Percentiles rank a stretch among this genome's conserved stretches.
Evolutionary conservation across 2,797 vertebrate species (phyloP).

Genomic region (Podargus strigoides): DNA sequence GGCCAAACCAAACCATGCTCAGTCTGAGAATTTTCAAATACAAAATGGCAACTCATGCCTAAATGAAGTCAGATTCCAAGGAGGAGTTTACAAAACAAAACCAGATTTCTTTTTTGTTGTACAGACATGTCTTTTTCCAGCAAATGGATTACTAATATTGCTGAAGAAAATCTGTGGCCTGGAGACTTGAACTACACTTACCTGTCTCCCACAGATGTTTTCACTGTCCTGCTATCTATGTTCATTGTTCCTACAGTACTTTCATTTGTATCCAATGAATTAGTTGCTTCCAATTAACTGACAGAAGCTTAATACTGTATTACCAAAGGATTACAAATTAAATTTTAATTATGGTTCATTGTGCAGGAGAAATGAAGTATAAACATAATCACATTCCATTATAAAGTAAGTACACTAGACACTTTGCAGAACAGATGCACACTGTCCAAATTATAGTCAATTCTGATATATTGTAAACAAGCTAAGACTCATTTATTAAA

Average conservation of each 20-base stretch:
- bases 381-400: conserved; percentile 60
- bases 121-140: neutral
- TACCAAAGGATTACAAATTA: conserved; percentile 60
- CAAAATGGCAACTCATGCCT: neutral
- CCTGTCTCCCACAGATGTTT: neutral
- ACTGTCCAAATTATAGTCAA: conserved; percentile 54
- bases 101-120: too few relatives aligned
- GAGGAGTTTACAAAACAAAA: neutral
- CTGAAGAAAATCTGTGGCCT: neutral
- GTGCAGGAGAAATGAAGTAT: conserved; percentile 54
- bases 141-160: neutral
- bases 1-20: neutral
- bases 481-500: conserved; percentile 56
- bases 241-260: neutral
- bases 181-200: neutral
- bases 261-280: conserved; percentile 40
- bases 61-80: neutral
- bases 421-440: conserved; percentile 48
- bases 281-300: conserved; percentile 63
- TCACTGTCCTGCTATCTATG: neutral
- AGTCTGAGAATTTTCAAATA: neutral
- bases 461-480: conserved; percentile 52
- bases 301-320: conserved; percentile 29
- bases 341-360: conserved; percentile 63
- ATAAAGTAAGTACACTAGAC: conserved; percentile 48